Base-by-base conservation (phyloP, 23 tunicate genomes). In the Halocynthia roretzi region DNA sequence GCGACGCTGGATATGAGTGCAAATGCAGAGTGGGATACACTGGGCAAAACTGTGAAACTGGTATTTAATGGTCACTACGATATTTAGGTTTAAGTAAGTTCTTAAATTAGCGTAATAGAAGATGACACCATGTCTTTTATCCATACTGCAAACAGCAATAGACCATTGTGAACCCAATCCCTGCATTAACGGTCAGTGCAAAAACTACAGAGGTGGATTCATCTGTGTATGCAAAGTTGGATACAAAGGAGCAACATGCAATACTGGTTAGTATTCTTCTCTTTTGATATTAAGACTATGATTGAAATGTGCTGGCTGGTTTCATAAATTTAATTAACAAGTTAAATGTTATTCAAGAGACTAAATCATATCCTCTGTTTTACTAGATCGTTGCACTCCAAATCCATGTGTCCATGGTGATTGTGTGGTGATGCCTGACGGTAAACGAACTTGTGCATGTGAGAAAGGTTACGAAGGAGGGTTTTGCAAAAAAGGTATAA, bases 141-240 rank as follows among this genome's bases (percentile, higher is more conserved):
- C 44, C 4, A 31, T 31, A 31, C 44, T 31, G 44, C 44, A 31
- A 31, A 31, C 19, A 65, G n/a, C 70, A 0, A 8, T 15, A 40
- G 70, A 65, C 31, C 70, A 11, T 0, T 65, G 70, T 15, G 70
- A 11, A 9, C 5, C 70, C 10, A 65, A 65, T 65, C 70, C 70
- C 15, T 65, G 70, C 70, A 10, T 65, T 9, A 65, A 65, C 70
- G 70, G 70, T 20, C 9, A 11, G 9, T 65, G 70, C 31, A 65
- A 48, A 15, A 65, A 65, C 19, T 9, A 9, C 31, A 40, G 48
- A 15, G 70, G 31, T 10, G 70, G 31, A 20, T 65, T 65, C 70
- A 20, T 65, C 10, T 65, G 70, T 48, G 5, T 5, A 48, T 65
- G 70, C 5, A 11, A 0, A 65, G 0, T 9, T 15, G 70, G 18